Conservation (phyloP, 2,888 invertebrate genomes). For the Acanthosepion lycidas region DNA sequence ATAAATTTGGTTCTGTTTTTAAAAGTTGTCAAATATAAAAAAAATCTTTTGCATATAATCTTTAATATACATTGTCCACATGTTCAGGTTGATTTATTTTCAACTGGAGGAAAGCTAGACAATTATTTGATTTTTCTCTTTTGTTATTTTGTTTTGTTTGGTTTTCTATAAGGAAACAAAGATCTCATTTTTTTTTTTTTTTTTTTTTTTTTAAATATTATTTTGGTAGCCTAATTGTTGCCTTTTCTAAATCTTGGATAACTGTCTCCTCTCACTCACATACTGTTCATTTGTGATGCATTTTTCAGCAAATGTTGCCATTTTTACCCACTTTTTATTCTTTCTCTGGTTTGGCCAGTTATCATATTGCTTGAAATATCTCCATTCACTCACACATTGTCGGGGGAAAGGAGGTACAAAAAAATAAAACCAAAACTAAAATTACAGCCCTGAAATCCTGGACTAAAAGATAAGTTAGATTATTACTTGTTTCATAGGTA, state of each 20-base stretch:
- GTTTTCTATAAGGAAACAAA: background rate
- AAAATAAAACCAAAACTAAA: background rate
- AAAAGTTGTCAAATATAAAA: background rate
- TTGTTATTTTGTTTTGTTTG: background rate
- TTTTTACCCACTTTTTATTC: background rate
- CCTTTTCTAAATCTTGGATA: background rate
- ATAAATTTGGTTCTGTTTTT: background rate
- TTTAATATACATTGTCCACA: background rate
- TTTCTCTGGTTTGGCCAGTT: conserved; percentile 12
- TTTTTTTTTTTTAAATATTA: no score
- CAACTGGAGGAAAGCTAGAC: background rate
- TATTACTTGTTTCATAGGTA: background rate
- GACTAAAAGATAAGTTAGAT: background rate
- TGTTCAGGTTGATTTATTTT: background rate
- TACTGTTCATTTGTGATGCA: background rate
- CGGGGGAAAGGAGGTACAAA: conserved; percentile 14
- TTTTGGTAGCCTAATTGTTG: background rate
- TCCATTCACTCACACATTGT: background rate
- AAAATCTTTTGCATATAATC: background rate
- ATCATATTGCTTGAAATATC: background rate
- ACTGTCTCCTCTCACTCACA: background rate
- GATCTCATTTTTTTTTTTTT: background rate
- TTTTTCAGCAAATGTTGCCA: background rate
- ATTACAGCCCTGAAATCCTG: background rate
- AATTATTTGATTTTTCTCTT: background rate